phyloP scores from a whole-genome alignment of 2,113 vertebrate species.

The Podiceps cristatus region DNA sequence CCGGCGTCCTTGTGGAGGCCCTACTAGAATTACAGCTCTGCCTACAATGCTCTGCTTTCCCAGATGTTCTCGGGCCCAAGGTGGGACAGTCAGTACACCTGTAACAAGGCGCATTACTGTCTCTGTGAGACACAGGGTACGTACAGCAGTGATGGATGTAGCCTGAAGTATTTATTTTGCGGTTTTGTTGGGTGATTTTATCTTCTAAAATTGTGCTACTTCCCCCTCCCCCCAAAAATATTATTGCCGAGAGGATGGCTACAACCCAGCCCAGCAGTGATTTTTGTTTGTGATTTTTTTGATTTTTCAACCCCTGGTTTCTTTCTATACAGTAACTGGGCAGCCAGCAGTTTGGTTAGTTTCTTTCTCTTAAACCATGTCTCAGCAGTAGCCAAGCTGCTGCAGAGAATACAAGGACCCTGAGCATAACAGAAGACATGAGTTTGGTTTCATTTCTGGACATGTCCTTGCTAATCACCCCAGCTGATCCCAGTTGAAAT shows the following conservation, averaged over 20 bases:
- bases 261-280: not conserved
- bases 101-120: rapidly evolving
- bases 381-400: not conserved
- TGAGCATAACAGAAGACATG: rapidly evolving
- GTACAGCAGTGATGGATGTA: rapidly evolving
- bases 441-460: not conserved
- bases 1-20: rapidly evolving
- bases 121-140: rapidly evolving
- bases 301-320: not conserved
- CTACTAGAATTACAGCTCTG: no score
- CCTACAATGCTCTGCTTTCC: not conserved
- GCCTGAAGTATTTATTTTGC: not conserved
- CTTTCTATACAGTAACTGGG: not conserved
- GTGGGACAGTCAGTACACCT: not conserved
- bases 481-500: rapidly evolving
- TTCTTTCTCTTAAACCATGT: not conserved
- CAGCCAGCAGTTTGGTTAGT: rapidly evolving
- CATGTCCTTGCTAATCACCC: not conserved
- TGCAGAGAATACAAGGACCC: no score
- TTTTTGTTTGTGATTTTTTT: not conserved
- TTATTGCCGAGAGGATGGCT: not conserved
- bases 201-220: not conserved
- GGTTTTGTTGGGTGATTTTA: rapidly evolving
- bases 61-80: rapidly evolving
- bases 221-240: rapidly evolving